These are phyloP conservation scores for Danio jaintianensis DNA, from an alignment of 2,797 vertebrate genomes.

Conservation along the genomic window DNA sequence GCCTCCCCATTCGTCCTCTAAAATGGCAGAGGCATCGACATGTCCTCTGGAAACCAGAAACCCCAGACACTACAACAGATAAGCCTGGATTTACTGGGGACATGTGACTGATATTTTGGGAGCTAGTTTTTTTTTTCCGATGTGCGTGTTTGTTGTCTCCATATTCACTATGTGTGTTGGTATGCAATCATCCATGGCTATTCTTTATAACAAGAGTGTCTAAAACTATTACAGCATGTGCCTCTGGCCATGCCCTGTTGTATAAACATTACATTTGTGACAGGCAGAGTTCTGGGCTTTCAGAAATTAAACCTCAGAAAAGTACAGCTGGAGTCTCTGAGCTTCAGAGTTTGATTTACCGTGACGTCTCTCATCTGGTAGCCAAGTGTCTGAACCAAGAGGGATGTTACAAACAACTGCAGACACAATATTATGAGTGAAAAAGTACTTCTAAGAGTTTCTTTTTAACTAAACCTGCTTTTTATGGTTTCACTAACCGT, in stretches of 20 bases:
- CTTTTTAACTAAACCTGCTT: neutral
- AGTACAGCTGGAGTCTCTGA: conserved; percentile 15
- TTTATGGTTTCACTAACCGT: neutral
- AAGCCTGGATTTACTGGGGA: conserved; percentile 52
- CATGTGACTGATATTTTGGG: conserved; percentile 61
- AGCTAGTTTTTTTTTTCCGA: conserved; percentile 26
- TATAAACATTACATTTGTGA: conserved; percentile 43
- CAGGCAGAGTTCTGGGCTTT: neutral
- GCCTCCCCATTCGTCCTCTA: neutral
- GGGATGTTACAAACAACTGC: conserved; percentile 12
- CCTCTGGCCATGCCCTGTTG: conserved; percentile 27
- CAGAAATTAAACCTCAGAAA: conserved; percentile 28
- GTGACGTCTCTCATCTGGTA: conserved; percentile 10
- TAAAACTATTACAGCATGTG: conserved; percentile 37
- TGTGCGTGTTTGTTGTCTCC: conserved; percentile 18
- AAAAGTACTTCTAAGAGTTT: conserved; percentile 14
- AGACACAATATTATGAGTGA: neutral
- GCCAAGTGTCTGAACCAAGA: neutral
- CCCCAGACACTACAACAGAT: conserved; percentile 50
- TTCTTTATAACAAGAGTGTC: conserved; percentile 41
- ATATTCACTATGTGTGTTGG: neutral
- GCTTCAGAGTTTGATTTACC: conserved; percentile 39
- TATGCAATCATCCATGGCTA: conserved; percentile 33
- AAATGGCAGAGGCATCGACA: conserved; percentile 21
- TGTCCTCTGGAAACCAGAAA: conserved; percentile 49